Base-by-base conservation (phyloP, 1,140 invertebrate species). In the Aphaenogaster floridana region DNA sequence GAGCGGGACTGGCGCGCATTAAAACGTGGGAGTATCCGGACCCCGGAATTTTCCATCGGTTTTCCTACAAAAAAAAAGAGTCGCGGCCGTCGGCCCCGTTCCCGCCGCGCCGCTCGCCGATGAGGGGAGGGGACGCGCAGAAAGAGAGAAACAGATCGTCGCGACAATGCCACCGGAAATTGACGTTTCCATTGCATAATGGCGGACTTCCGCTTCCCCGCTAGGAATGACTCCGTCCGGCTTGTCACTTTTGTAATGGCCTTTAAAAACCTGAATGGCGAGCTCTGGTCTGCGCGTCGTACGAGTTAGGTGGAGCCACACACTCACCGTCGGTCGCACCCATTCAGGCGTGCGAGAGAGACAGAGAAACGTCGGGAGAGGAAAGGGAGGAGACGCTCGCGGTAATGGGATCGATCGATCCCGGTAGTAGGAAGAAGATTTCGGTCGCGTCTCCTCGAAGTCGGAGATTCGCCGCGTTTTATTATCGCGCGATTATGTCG, bases 151-250 rank as follows among this genome's bases (percentile, higher is more conserved):
- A 89, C 89, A 90, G 79, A 91, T 86, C 79, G 84, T 86, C 85
- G 88, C 88, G 89, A 92, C 92, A 91, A 92, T 93, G 66, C 74
- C 86, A 77, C 87, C 92, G 92, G 92, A 93, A 93, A 93, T 93
- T 92, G 92, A 92, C 92, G 91, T 93, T 93, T 93, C 89, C 90
- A 93, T 92, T 93, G 91, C 91, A 91, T 93, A 93, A 93, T 93
- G 88, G 87, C 87, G 85, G 15, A 89, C 91, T 93, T 93, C 91
- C 92, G 91, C 84, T 93, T 92, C 91, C 90, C 90, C 86, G 87
- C 79, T 80, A 93, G 87, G 80, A 92, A 93, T 92, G 92, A 93
- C 91, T 93, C 83, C 86, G 87, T 90, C 89, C 92, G 90, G 89
- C 79, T 92, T 90, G 91, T 91, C 91, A 91, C 91, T 90, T 92